Base-by-base conservation (phyloP, 2,113 vertebrate genomes). In the Pteropus alecto region DNA sequence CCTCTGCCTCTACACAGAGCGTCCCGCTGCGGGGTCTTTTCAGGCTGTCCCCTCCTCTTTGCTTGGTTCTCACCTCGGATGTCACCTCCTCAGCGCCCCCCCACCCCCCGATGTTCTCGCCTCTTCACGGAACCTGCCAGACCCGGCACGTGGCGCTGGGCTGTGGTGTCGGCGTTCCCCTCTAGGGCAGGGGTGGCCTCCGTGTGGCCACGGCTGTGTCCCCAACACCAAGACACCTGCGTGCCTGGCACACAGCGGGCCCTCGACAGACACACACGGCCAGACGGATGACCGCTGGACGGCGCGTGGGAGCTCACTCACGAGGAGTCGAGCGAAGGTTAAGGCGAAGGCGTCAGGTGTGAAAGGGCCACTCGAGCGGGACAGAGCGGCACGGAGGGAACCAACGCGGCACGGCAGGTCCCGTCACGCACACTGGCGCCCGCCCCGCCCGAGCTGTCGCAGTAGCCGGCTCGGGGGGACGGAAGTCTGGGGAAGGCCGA, bases 391-490 rank as follows among this genome's bases (percentile, higher is more conserved):
- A 60, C 15, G 15, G 16, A 70, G 15, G 15, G 94, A 81, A 54
- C 77, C 15, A 16, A 15, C 48, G 15, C 51, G 3, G 48, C 48
- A 0, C 6, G 51, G 51, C 51, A 16, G 51, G 51, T 15, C 13
- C 51, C 51, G 15, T 51, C 51, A 5, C 15, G 15, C 51, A 51
- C 15, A 1, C 15, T 15, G 51, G 51, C 0, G 3, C 46, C 43
- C 46, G 46, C 46, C 46, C 48, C 13, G 48, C 48, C 24, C 0
- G 0, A 2, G 13, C 33, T 18, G 33, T 24, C 1, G 0, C 7
- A 11, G 9, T 11, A 51, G 28, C 14, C 78, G 79, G 19, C 4
- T 3, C 30, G 10, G 12, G n/a, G 22, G 24, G 13, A 30, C 19
- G 48, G 35, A 60, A n/a, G 24, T 30, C 46, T 76, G 18, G 43